These are phyloP conservation scores for Mamestra configurata DNA, from an alignment of 1,140 invertebrate species.

Conservation along the genomic window DNA sequence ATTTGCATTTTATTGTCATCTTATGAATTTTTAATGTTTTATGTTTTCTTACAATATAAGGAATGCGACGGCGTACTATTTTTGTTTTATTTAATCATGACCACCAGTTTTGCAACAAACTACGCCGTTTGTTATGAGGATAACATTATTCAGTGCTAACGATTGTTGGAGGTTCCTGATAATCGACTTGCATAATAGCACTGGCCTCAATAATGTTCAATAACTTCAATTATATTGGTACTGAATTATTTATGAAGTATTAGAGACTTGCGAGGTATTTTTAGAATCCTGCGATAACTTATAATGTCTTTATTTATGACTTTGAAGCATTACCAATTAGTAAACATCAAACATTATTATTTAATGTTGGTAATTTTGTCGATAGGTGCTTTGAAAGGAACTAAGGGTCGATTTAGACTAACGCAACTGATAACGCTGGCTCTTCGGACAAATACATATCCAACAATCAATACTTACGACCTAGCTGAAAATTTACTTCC, in stretches of 20 bases:
- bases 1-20: conserved; percentile 50
- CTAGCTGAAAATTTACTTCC: background rate
- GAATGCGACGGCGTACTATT: conserved; percentile 84
- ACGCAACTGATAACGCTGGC: too few relatives aligned
- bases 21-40: conserved; percentile 60
- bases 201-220: conserved; percentile 39
- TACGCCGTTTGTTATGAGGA: background rate
- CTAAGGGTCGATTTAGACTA: too few relatives aligned
- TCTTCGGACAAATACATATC: background rate
- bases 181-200: conserved; percentile 39
- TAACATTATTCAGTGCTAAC: conserved; percentile 8
- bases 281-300: background rate
- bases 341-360: background rate
- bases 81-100: conserved; percentile 71
- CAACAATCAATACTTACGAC: background rate
- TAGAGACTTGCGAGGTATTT: conserved; percentile 30
- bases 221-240: conserved; percentile 23
- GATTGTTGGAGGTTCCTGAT: conserved; percentile 4
- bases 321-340: background rate
- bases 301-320: background rate
- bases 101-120: background rate
- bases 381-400: too few relatives aligned
- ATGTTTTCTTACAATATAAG: conserved; percentile 85
- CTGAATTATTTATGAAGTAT: conserved; percentile 34
- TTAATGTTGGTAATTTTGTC: too few relatives aligned